phyloP scores from a whole-genome alignment of 2,113 vertebrate genomes.

The Todiramphus saurophagus region DNA sequence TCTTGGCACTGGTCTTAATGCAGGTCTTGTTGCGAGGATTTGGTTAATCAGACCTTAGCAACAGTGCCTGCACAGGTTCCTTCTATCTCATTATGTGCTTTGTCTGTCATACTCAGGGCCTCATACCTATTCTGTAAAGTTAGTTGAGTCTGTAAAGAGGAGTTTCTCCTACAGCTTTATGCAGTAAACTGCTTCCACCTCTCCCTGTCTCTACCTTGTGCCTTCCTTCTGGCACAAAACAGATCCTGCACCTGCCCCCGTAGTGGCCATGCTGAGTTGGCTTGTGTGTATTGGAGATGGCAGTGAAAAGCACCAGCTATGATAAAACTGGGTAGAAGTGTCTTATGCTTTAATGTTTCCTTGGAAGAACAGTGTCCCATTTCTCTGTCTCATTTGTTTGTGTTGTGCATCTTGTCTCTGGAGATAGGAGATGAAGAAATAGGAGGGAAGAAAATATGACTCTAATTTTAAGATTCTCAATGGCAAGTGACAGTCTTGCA shows the following conservation, averaged over 20 bases:
- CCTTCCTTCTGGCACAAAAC: not conserved
- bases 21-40: not conserved
- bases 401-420: not conserved
- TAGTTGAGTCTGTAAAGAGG: not conserved
- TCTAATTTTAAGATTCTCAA: not conserved
- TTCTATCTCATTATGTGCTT: fast-evolving
- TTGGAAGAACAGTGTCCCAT: not conserved
- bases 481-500: not conserved
- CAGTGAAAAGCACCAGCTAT: not conserved
- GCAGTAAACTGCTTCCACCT: not conserved
- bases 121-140: not conserved
- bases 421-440: not conserved
- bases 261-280: not conserved
- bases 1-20: not conserved
- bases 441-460: not conserved
- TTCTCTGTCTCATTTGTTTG: not conserved
- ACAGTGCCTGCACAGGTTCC: not conserved
- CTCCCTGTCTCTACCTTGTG: not conserved
- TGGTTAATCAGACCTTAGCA: not conserved
- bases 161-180: not conserved
- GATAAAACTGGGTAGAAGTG: not conserved
- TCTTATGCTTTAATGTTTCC: not conserved
- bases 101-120: not conserved
- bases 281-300: not conserved
- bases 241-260: not conserved